Conservation (phyloP, 1,140 invertebrate species). For the Heterodera carotae region DNA sequence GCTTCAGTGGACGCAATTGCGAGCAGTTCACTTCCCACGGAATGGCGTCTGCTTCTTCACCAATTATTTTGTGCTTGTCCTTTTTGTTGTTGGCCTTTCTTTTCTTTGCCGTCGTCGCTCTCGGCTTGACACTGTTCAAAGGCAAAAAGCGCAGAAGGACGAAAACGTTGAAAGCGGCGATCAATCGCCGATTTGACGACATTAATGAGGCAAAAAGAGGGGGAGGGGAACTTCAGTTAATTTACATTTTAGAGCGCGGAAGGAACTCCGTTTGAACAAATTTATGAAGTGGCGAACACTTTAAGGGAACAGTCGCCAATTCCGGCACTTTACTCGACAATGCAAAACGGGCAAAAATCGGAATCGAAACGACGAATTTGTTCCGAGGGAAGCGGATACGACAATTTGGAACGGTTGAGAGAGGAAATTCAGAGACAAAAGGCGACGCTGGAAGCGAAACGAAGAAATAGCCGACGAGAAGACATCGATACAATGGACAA, state of each 20-base stretch:
- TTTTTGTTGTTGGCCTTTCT: background rate
- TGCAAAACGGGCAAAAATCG: background rate
- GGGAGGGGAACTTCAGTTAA: too few relatives aligned
- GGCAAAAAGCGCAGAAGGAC: background rate
- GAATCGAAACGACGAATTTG: background rate
- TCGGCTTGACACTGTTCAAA: background rate
- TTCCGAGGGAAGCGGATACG: slow-evolving; percentile 19
- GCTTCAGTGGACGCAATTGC: slow-evolving; percentile 13
- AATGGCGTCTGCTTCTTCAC: background rate
- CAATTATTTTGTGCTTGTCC: background rate
- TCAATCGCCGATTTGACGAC: background rate
- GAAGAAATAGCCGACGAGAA: background rate
- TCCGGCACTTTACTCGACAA: background rate
- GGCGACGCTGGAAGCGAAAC: slow-evolving; percentile 13
- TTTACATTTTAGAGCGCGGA: background rate
- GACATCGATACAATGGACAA: background rate
- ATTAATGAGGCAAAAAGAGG: background rate
- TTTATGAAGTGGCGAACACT: background rate
- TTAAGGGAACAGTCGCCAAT: background rate
- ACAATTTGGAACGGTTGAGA: slow-evolving; percentile 22
- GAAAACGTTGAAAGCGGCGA: background rate
- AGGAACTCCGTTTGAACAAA: background rate
- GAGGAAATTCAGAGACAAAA: slow-evolving; percentile 23
- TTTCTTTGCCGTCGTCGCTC: background rate
- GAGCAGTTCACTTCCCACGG: background rate